Percentiles rank a stretch among this genome's conserved stretches.
Evolutionary conservation across 2,113 vertebrate species (phyloP).

Genomic region (Sander lucioperca): DNA sequence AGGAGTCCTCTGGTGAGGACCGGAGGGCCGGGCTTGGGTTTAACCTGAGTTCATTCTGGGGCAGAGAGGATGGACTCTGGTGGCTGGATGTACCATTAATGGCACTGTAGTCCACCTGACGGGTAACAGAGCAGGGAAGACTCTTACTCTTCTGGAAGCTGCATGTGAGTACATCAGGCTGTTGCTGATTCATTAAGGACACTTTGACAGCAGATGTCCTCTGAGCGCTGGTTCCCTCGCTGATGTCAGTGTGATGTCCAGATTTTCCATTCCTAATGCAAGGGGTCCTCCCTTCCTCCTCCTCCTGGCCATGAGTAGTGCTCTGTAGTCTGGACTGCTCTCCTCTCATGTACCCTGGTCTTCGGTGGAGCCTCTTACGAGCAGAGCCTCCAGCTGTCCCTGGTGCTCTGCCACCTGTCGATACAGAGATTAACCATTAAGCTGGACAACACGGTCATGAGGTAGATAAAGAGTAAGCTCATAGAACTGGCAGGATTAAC

Average conservation of each 20-base stretch:
- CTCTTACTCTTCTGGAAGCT: conserved; percentile 33
- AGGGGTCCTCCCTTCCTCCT: conserved; percentile 31
- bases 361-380: conserved; percentile 81
- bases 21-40: background rate
- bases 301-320: conserved; percentile 38
- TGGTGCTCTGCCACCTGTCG: conserved; percentile 69
- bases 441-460: conserved; percentile 41
- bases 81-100: conserved; percentile 12
- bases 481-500: conserved; percentile 38
- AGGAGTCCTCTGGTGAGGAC: conserved; percentile 59
- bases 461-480: conserved; percentile 51
- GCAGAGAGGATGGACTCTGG: background rate
- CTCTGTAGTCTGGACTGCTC: conserved; percentile 64
- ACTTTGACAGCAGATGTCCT: conserved; percentile 40
- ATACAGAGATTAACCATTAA: conserved; percentile 80
- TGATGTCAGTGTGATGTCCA: conserved; percentile 43
- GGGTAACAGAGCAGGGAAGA: conserved; percentile 4
- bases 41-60: conserved; percentile 32
- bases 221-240: conserved; percentile 27
- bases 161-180: conserved; percentile 13
- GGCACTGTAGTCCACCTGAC: conserved; percentile 9
- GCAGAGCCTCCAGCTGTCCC: conserved; percentile 51
- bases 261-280: conserved; percentile 54
- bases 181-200: conserved; percentile 42
- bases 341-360: conserved; percentile 88